Percentiles rank a stretch among this genome's conserved stretches.
Evolutionary conservation across 2,797 vertebrate species (phyloP).

Genomic region (Phataginus tricuspis): DNA sequence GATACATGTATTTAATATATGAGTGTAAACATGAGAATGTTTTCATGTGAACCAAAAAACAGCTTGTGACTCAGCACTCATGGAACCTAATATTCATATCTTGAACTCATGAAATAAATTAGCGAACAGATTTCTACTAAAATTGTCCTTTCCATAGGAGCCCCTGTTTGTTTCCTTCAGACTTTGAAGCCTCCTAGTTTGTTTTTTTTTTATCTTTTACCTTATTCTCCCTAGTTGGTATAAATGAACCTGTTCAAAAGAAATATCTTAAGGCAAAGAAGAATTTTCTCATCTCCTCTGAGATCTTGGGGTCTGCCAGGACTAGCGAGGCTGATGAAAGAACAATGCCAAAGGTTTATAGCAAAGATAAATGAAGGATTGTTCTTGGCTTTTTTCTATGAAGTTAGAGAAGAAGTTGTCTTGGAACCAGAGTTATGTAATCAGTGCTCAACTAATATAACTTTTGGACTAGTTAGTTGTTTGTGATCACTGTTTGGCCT

Average conservation of each 20-base stretch:
- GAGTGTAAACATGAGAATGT: neutral
- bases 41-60: neutral
- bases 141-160: neutral
- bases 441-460: conserved; percentile 80
- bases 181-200: conserved; percentile 64
- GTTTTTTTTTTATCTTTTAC: neutral
- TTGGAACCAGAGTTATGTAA: conserved; percentile 85
- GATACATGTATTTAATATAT: neutral
- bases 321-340: conserved; percentile 47
- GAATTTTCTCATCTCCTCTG: conserved; percentile 50
- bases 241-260: conserved; percentile 59
- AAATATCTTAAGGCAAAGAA: conserved; percentile 55
- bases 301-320: conserved; percentile 35
- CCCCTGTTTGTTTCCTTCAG: conserved; percentile 52
- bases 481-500: conserved; percentile 80
- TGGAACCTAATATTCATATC: neutral
- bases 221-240: conserved; percentile 47
- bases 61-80: neutral
- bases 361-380: conserved; percentile 58
- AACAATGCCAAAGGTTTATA: conserved; percentile 60
- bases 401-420: conserved; percentile 21
- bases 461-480: conserved; percentile 62
- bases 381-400: conserved; percentile 53
- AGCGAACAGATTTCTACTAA: neutral
- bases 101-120: neutral